Evolutionary conservation across 2,113 vertebrate genomes (phyloP), one percentile per base, ranked within the genome.

Genomic region (Carassius auratus): DNA sequence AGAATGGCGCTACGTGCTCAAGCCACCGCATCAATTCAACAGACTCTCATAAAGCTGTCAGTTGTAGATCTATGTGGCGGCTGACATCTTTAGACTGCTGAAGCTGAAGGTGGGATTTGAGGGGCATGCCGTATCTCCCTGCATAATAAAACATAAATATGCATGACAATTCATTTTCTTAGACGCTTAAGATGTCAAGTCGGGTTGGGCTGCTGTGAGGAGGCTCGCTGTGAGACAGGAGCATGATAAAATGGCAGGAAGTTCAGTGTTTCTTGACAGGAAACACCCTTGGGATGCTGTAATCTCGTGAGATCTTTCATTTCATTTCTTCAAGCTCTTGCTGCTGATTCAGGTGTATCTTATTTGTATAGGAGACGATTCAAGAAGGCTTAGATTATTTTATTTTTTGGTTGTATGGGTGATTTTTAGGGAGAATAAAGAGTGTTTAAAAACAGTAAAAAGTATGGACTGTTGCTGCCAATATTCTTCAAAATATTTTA

Each of bases 101-200:
- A 83, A 81, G 23, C 55, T 45, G 33, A 52, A 59, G 61, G 21
- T 38, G 38, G 62, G 61, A 84, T 69, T 61, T 87, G 30, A 26
- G 61, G 59, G 74, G 62, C 86, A 21, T 57, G 76, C 42, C 26
- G 23, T 68, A 82, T 85, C 59, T 84, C 75, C 55, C 69, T 84
- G 83, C 78, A 86, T 86, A 87, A 88, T 89, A 75, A 30, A 83
- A 19, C 73, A 88, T 89, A 85, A 86, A 86, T 88, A 89, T 81
- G 86, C 71, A 86, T 50, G 42, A 84, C 84, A 76, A 82, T 82
- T 88, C 59, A 85, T 88, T 87, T 87, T 89, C 84, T 26, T 74
- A 84, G 77, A 81, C 36, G 48, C 84, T 83, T 59, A 57, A 26
- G 71, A 26, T 78, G 84, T 89, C 85, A 82, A 42, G 55, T 69